Evolutionary conservation across 2,113 vertebrate genomes (phyloP), one percentile per base, ranked within the genome.

Genomic region (Myiozetetes cayanensis): DNA sequence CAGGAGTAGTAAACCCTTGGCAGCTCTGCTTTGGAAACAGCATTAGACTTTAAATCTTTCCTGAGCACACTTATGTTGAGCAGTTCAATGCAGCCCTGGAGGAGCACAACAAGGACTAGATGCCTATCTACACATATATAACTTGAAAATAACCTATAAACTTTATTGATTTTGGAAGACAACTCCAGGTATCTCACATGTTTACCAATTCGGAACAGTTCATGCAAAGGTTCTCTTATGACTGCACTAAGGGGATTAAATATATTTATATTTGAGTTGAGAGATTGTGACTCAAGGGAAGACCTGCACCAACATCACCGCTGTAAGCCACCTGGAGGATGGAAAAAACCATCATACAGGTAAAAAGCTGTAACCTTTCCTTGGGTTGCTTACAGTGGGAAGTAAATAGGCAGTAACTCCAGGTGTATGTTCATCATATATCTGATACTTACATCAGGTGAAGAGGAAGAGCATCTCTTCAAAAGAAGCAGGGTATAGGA

Each of bases 21-120:
- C 59, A 47, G 20, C n/a, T 88, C 6, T 70, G 35, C 50, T 91
- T 59, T 18, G 41, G 52, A 55, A 77, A 58, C 31, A 82, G 12
- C 58, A 82, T 61, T 59, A 67, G 27, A 88, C 23, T 82, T 92
- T 44, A 88, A 80, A 89, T 74, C 43, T n/a, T 61, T 33, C n/a
- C 55, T 43, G 8, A 88, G 10, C 46, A 81, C 31, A 18, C 58
- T 72, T 59, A 50, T 8, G 12, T 75, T 72, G 19, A 88, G 23
- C 37, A 66, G 50, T 63, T 91, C 77, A 87, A 66, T 27, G 66
- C 35, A 67, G 33, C 14, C 33, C 46, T 89, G 30, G 84, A 89
- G 81, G 6, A 81, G 41, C 39, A 70, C 12, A 50, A 16, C 21
- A 37, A 75, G 43, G 28, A 65, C 46, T 46, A 56, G 28, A 44